These are phyloP conservation scores for Anarsia innoxiella DNA, from an alignment of 2,888 invertebrate genomes.

Conservation along the genomic window DNA sequence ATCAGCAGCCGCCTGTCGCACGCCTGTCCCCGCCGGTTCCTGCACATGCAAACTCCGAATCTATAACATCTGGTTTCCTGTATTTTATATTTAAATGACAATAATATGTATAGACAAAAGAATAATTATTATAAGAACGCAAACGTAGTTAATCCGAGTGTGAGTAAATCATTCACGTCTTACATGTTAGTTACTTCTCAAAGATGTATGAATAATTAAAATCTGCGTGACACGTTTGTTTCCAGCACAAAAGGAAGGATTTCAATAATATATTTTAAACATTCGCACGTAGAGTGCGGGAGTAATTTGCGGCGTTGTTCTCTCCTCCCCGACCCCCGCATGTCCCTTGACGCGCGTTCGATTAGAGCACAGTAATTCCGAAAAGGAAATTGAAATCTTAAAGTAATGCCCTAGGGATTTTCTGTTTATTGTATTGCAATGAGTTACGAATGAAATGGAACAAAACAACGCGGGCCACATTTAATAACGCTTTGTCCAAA, in stretches of 20 bases:
- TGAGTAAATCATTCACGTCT: too few relatives aligned
- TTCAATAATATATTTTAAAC: slow-evolving; percentile 66
- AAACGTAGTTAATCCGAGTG: too few relatives aligned
- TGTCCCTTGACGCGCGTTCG: slow-evolving; percentile 70
- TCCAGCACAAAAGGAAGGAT: slow-evolving; percentile 44
- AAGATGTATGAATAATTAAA: slow-evolving; percentile 36
- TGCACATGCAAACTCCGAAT: too few relatives aligned
- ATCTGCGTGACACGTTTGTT: slow-evolving; percentile 42
- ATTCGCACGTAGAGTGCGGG: slow-evolving; percentile 59
- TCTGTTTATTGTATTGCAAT: slow-evolving; percentile 33
- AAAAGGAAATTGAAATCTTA: slow-evolving; percentile 75
- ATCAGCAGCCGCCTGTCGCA: slow-evolving; percentile 69
- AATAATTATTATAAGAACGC: too few relatives aligned
- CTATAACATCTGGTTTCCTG: too few relatives aligned
- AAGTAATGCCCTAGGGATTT: slow-evolving; percentile 69
- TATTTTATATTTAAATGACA: too few relatives aligned
- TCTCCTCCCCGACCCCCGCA: slow-evolving; percentile 31
- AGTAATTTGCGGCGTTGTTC: slow-evolving; percentile 65
- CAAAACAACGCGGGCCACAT: slow-evolving; percentile 7
- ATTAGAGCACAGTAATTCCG: slow-evolving; percentile 73
- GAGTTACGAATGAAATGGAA: slow-evolving; percentile 2
- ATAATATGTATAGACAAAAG: too few relatives aligned
- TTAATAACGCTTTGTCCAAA: too few relatives aligned
- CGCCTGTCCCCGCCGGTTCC: slow-evolving; percentile 34
- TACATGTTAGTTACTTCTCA: background rate